phyloP scores from a whole-genome alignment of 2,113 vertebrate genomes.

The Ammodytes dubius region DNA sequence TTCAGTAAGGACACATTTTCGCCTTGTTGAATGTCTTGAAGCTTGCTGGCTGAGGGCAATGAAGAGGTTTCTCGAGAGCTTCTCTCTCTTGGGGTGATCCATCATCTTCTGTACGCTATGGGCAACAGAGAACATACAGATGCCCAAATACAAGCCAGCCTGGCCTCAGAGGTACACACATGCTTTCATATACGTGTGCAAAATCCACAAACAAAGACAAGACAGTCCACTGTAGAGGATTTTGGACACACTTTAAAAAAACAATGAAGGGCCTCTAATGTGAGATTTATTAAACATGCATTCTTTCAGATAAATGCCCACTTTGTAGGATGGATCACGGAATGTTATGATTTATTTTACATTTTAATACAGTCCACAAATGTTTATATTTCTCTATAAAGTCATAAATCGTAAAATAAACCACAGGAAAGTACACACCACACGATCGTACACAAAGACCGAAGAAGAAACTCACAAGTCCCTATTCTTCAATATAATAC shows the following conservation, averaged over 20 bases:
- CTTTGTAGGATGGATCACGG: no score
- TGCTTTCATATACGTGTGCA: neutral
- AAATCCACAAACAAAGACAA: neutral
- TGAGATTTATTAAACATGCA: no score
- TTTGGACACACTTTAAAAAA: no score
- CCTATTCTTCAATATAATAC: no score
- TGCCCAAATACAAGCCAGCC: slow-evolving; percentile 88
- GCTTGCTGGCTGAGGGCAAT: slow-evolving; percentile 82
- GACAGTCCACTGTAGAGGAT: no score
- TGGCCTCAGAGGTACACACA: slow-evolving; percentile 84
- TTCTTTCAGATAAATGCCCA: no score
- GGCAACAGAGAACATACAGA: slow-evolving; percentile 87
- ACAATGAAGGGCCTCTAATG: no score
- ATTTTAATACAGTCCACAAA: no score
- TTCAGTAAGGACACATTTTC: neutral
- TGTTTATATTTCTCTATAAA: no score
- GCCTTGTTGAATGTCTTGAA: slow-evolving; percentile 52
- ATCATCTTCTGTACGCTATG: slow-evolving; percentile 84
- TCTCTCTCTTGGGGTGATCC: slow-evolving; percentile 85
- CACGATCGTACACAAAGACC: neutral
- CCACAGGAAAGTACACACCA: neutral
- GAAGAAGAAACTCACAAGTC: no score
- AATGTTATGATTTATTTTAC: no score
- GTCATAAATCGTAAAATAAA: no score
- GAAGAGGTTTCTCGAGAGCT: slow-evolving; percentile 82